Evolutionary conservation across 2,888 invertebrate genomes (phyloP).

Genomic region (Erebia palarica): DNA sequence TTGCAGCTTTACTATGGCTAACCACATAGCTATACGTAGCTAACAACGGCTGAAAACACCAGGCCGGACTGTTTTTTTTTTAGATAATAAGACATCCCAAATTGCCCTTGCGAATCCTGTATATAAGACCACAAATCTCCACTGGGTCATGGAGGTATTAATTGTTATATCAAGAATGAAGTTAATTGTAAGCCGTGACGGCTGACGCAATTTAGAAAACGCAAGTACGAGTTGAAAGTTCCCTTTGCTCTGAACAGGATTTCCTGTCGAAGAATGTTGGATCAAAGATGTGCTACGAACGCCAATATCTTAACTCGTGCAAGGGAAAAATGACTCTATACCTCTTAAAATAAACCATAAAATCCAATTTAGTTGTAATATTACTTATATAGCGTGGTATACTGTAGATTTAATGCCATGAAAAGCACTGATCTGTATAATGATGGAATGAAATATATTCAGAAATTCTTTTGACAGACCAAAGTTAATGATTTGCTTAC

Average conservation of each 20-base stretch:
- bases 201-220: slow-evolving; percentile 39
- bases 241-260: slow-evolving; percentile 44
- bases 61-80: too few relatives aligned
- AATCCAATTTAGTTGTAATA: background rate
- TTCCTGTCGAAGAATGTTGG: slow-evolving; percentile 45
- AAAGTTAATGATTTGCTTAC: slow-evolving; percentile 28
- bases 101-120: too few relatives aligned
- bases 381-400: background rate
- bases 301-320: background rate
- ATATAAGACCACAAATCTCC: too few relatives aligned
- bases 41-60: too few relatives aligned
- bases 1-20: too few relatives aligned
- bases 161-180: slow-evolving; percentile 33
- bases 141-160: slow-evolving; percentile 25
- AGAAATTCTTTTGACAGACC: slow-evolving; percentile 34
- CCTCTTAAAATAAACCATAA: background rate
- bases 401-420: slow-evolving; percentile 33
- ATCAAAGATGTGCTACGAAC: slow-evolving; percentile 44
- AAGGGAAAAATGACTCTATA: slow-evolving; percentile 17
- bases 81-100: too few relatives aligned
- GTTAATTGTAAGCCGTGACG: slow-evolving; percentile 38
- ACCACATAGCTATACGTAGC: too few relatives aligned
- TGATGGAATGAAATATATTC: slow-evolving; percentile 38
- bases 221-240: slow-evolving; percentile 40
- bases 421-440: slow-evolving; percentile 41